These are phyloP conservation scores for Protonemura montana DNA, from an alignment of 2,888 invertebrate genomes.

Conservation along the genomic window DNA sequence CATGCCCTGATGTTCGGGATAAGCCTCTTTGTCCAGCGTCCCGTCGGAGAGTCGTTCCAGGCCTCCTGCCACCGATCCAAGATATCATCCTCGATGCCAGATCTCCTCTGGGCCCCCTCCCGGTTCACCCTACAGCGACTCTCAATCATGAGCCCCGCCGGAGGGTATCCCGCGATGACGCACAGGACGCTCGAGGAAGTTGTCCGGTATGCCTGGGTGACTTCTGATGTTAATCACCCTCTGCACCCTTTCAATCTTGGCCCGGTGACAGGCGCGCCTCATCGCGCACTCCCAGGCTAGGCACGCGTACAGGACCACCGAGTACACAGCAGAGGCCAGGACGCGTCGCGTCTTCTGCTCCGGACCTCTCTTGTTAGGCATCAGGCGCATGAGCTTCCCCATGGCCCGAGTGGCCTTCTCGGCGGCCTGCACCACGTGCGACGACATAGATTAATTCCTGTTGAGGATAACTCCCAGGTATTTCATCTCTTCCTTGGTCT, in stretches of 20 bases:
- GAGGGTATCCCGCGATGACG: neutral
- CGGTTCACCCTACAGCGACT: too few species aligned
- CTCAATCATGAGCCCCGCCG: neutral
- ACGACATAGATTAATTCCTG: neutral
- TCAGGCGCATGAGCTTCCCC: conserved; percentile 9
- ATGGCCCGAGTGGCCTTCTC: neutral
- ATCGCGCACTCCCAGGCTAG: conserved; percentile 4
- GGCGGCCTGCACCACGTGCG: neutral
- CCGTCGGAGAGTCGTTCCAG: neutral
- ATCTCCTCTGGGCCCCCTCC: neutral
- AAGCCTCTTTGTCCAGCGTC: too few species aligned
- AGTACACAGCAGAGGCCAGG: neutral
- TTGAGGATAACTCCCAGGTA: conserved; percentile 5
- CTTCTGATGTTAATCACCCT: neutral
- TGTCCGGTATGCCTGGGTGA: neutral
- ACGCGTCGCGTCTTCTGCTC: neutral
- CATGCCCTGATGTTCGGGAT: too few species aligned
- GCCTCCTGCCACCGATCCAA: neutral
- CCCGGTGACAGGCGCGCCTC: neutral
- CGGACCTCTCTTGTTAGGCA: conserved; percentile 13
- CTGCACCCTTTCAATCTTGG: neutral
- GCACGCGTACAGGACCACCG: conserved; percentile 5
- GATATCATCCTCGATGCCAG: neutral
- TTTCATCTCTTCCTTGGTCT: neutral
- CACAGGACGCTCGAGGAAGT: neutral